Percentiles rank a stretch among this genome's conserved stretches.
These are phyloP conservation scores for Melanostigma gelatinosum DNA, from an alignment of 2,113 vertebrate genomes.

Conservation along the genomic window DNA sequence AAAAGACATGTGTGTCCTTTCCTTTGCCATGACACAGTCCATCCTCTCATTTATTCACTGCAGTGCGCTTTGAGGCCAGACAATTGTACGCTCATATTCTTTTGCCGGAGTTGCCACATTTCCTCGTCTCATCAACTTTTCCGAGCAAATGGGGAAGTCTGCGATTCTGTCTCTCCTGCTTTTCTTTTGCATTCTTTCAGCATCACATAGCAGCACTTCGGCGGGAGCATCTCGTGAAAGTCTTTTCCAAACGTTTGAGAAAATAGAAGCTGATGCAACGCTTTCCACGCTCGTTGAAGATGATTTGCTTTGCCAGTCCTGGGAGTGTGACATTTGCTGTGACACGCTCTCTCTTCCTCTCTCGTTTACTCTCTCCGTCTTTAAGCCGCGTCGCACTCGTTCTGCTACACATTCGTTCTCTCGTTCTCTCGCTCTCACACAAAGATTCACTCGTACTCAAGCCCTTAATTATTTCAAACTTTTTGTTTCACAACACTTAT, in stretches of 20 bases:
- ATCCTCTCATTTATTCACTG: slow-evolving; percentile 21
- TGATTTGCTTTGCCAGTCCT: slow-evolving; percentile 48
- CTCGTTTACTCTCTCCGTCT: background rate
- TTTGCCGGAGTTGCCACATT: slow-evolving; percentile 45
- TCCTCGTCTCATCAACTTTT: slow-evolving; percentile 50
- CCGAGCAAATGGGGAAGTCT: slow-evolving; percentile 39
- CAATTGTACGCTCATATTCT: slow-evolving; percentile 15
- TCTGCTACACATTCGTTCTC: slow-evolving; percentile 7
- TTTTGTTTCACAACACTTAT: slow-evolving; percentile 18
- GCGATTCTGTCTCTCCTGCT: slow-evolving; percentile 41
- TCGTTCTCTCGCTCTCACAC: background rate
- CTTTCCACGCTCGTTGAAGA: slow-evolving; percentile 69
- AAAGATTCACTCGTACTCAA: slow-evolving; percentile 3
- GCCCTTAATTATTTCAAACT: slow-evolving; percentile 9
- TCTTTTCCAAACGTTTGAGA: slow-evolving; percentile 57
- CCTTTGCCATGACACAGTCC: slow-evolving; percentile 7
- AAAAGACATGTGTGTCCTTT: background rate
- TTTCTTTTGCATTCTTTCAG: slow-evolving; percentile 48
- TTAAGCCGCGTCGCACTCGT: slow-evolving; percentile 25
- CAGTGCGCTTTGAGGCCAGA: slow-evolving; percentile 11
- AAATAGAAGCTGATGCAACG: slow-evolving; percentile 68
- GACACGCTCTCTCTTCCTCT: slow-evolving; percentile 19
- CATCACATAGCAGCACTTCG: slow-evolving; percentile 55
- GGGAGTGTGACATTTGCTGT: slow-evolving; percentile 63
- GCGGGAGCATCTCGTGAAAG: slow-evolving; percentile 61